Evolutionary conservation across 2,888 invertebrate genomes (phyloP).

Genomic region (Melieria crassipennis): DNA sequence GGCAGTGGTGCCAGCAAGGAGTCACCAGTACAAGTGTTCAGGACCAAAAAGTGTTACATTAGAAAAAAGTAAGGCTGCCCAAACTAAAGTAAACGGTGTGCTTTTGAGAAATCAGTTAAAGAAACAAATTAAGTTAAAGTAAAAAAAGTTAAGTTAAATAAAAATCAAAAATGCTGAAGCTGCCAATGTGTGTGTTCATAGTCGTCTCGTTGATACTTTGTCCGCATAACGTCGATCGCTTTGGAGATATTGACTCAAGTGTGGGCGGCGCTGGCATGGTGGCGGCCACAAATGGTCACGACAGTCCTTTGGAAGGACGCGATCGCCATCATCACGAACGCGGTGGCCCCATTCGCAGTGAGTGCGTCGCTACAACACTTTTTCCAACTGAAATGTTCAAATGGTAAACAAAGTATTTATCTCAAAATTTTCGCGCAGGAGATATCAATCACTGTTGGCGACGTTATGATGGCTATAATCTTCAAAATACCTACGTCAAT

Average conservation of each 20-base stretch:
- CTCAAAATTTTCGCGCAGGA: constrained; percentile 44
- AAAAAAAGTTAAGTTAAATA: too few relatives aligned
- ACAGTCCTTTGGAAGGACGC: constrained; percentile 58
- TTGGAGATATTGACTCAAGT: constrained; percentile 26
- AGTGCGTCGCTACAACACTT: constrained; percentile 33
- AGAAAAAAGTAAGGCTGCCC: too few relatives aligned
- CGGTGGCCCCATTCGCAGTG: constrained; percentile 60
- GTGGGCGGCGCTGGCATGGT: constrained; percentile 34
- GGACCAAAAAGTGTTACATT: too few relatives aligned
- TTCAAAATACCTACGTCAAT: constrained; percentile 59
- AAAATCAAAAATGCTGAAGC: constrained; percentile 54
- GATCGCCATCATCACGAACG: constrained; percentile 59
- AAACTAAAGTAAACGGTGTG: too few relatives aligned
- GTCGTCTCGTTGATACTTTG: constrained; percentile 54
- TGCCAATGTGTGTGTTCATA: constrained; percentile 57
- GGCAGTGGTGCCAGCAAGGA: too few relatives aligned
- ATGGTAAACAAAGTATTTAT: not conserved
- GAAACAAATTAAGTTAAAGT: too few relatives aligned
- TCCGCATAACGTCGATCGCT: constrained; percentile 37
- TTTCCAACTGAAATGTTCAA: constrained; percentile 5
- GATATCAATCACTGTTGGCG: constrained; percentile 64
- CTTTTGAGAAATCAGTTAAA: too few relatives aligned
- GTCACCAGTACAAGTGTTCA: too few relatives aligned
- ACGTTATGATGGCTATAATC: constrained; percentile 63
- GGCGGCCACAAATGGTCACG: constrained; percentile 56